Evolutionary conservation across 2,888 invertebrate genomes (phyloP).

Genomic region (Sisyra terminalis): DNA sequence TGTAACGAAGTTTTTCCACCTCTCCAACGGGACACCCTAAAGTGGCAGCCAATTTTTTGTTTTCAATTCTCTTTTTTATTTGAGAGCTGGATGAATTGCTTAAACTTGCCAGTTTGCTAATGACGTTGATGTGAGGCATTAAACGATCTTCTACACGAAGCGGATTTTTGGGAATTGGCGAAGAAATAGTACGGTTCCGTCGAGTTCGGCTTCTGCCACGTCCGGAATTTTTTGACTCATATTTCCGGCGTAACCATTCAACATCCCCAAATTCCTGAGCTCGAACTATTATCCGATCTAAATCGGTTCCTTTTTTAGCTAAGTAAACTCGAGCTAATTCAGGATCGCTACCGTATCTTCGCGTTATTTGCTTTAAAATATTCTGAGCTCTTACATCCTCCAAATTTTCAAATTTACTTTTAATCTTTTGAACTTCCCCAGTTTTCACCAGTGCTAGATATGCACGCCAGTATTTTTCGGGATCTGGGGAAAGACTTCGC

Average conservation of each 20-base stretch:
- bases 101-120: slow-evolving; percentile 61
- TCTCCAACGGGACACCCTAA: slow-evolving; percentile 38
- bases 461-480: slow-evolving; percentile 49
- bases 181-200: slow-evolving; percentile 30
- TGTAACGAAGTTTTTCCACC: slow-evolving; percentile 52
- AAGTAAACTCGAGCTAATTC: slow-evolving; percentile 46
- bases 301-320: slow-evolving; percentile 27
- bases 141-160: slow-evolving; percentile 51
- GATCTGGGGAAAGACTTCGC: slow-evolving; percentile 57
- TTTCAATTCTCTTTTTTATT: slow-evolving; percentile 15
- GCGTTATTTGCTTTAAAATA: slow-evolving; percentile 22
- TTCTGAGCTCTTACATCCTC: slow-evolving; percentile 23
- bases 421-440: slow-evolving; percentile 64
- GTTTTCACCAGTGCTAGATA: slow-evolving; percentile 54
- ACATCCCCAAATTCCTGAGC: slow-evolving; percentile 39
- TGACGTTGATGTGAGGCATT: slow-evolving; percentile 83
- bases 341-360: slow-evolving; percentile 63
- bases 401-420: slow-evolving; percentile 58
- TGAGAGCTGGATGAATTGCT: slow-evolving; percentile 16
- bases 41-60: slow-evolving; percentile 23
- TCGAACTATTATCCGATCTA: slow-evolving; percentile 29
- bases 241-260: slow-evolving; percentile 39
- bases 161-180: slow-evolving; percentile 47
- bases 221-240: slow-evolving; percentile 32
- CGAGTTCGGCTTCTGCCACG: slow-evolving; percentile 32